phyloP scores from a whole-genome alignment of 2,888 invertebrate species.

The Nomada fabriciana region DNA sequence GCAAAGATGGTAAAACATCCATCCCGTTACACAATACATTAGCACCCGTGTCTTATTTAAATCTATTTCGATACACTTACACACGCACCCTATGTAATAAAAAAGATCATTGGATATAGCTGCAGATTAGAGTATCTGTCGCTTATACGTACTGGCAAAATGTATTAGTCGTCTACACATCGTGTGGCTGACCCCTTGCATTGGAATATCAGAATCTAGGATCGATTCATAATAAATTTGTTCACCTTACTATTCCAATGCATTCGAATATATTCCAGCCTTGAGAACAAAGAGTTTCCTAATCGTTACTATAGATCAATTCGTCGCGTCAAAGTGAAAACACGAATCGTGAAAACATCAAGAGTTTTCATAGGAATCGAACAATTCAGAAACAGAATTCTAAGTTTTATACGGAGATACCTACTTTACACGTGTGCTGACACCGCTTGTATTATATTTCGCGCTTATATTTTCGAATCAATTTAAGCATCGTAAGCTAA shows the following conservation, averaged over 20 bases:
- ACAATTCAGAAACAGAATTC: background rate
- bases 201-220: background rate
- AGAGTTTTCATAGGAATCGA: background rate
- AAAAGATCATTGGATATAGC: too few species aligned
- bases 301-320: conserved; percentile 35
- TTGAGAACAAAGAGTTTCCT: background rate
- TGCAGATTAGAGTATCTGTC: background rate
- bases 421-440: too few species aligned
- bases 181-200: background rate
- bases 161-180: background rate
- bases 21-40: background rate
- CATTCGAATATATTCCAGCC: conserved; percentile 44
- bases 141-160: background rate
- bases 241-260: conserved; percentile 3
- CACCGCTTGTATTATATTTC: too few species aligned
- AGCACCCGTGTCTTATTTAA: too few species aligned
- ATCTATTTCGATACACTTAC: background rate
- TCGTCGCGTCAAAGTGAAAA: conserved; percentile 4
- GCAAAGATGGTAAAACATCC: background rate
- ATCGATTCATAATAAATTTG: conserved; percentile 20
- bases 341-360: too few species aligned
- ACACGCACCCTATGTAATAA: background rate
- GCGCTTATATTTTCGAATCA: too few species aligned
- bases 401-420: too few species aligned
- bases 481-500: too few species aligned